Base-by-base conservation (phyloP, 2,113 vertebrate genomes). In the Cathartes aura region DNA sequence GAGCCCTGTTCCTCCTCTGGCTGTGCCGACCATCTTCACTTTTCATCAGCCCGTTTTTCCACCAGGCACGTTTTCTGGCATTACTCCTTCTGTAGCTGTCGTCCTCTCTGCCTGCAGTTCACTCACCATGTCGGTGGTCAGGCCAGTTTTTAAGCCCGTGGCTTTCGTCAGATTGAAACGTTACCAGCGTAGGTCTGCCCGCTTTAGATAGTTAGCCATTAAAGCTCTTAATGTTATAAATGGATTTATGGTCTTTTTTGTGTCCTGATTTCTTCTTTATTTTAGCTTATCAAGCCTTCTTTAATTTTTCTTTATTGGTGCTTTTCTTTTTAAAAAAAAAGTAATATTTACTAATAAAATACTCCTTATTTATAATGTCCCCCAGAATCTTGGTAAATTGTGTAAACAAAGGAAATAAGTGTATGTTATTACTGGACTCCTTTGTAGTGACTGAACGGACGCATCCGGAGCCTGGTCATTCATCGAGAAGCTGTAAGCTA, bases 81-180 rank as follows among this genome's bases (percentile, higher is more conserved):
- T 60, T 56, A 18, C 10, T n/a, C 19, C 36, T 78, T 34, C 64
- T 47, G 29, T 45, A 59, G 42, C 47, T 38, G 15, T 27, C 1
- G 0, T 48, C 55, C n/a, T 58, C 30, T 23, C 63, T 67, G n/a
- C 23, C 56, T 79, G 66, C 73, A 53, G 24, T 40, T 71, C 38
- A 5, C 22, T 60, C 45, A 15, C 22, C 4, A 1, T 15, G 4
- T 9, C 4, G 0, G 13, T 30, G 55, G 32, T 26, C 56, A 62
- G 21, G 53, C 36, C 24, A 36, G 40, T n/a, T 87, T 90, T 79
- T 43, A 80, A 88, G 20, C 4, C 21, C 0, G 0, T 5, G 2
- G 8, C 47, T 76, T 82, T 82, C 4, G 1, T 75, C 72, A 73
- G 6, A 43, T 12, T 48, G 45, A 73, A 71, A 64, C 3, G 0